Base-by-base conservation (phyloP, 2,113 vertebrate species). In the Mastomys natalensis region DNA sequence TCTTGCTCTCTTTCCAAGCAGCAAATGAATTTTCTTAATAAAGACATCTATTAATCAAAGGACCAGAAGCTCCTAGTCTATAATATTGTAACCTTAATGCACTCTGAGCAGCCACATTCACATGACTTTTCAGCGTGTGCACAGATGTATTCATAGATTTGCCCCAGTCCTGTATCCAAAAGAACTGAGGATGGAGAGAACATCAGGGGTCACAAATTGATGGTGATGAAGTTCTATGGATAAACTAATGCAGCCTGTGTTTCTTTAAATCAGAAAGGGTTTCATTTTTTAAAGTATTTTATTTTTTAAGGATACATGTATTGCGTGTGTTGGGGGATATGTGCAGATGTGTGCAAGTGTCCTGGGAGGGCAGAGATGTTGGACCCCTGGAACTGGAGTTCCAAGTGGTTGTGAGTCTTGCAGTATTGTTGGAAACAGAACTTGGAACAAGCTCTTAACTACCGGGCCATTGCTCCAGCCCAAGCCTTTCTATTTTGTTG, bases 11-110 rank as follows among this genome's bases (percentile, higher is more conserved):
- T 88, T 91, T 91, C 55, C 77, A 96, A 84, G 88, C 3, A 70
- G 60, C 74, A 34, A 60, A 82, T 90, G 43, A 93, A 87, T n/a
- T 53, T 87, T 90, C 92, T 90, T 64, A 10, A 96, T 86, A 94
- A 96, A 96, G 58, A 78, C 34, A 48, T 72, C 64, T 58, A 26
- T 86, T 90, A 88, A 89, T 90, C 48, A 88, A 77, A 85, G 86
- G 34, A 40, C 48, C 64, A 89, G 13, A 88, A 58, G 26, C 60
- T 70, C 22, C 87, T 90, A 43, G 86, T 94, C 77, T 90, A 21
- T 37, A 87, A 64, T 70, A 76, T 40, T 53, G 74, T 40, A 92
- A 95, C 17, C 51, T 53, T 62, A 87, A 48, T 19, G 31, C 48
- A 88, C 7, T 73, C 31, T 51, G 78, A 78, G 7, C 16, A 53